phyloP scores from a whole-genome alignment of 2,797 vertebrate genomes.

The Sebastes trivittatus region DNA sequence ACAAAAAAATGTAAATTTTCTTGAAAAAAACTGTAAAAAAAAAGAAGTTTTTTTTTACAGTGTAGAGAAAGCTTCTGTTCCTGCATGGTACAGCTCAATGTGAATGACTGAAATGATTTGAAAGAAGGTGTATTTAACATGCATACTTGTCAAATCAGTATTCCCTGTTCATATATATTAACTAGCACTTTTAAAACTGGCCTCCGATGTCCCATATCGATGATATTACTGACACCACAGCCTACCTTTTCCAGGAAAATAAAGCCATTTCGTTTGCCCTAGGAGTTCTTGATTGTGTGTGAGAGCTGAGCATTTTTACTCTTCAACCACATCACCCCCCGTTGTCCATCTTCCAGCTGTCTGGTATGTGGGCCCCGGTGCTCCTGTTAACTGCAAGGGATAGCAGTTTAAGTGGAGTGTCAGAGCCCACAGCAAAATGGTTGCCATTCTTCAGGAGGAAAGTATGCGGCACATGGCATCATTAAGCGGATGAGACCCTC shows the following conservation, averaged over 20 bases:
- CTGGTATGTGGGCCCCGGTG: conserved; percentile 32
- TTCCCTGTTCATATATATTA: neutral
- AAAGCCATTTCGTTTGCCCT: conserved; percentile 37
- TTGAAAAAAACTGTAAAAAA: too few relatives aligned
- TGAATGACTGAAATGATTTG: neutral
- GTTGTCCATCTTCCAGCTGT: conserved; percentile 65
- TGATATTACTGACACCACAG: conserved; percentile 7
- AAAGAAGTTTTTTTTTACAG: too few relatives aligned
- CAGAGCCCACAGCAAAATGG: conserved; percentile 70
- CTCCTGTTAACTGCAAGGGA: conserved; percentile 70
- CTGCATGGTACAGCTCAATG: neutral
- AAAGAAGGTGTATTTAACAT: neutral
- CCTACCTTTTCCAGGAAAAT: conserved; percentile 26
- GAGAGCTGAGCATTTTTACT: conserved; percentile 39
- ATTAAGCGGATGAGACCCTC: conserved; percentile 77
- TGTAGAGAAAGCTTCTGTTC: neutral
- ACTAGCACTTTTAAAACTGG: neutral
- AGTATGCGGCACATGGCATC: conserved; percentile 69
- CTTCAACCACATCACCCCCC: conserved; percentile 19
- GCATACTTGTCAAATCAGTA: neutral
- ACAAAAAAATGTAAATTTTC: too few relatives aligned
- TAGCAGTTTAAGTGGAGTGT: conserved; percentile 76
- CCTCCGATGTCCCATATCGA: neutral
- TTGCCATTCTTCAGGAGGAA: conserved; percentile 72
- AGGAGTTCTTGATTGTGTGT: conserved; percentile 34